phyloP scores from a whole-genome alignment of 2,888 invertebrate species.

The Stenolophus ochropezus region DNA sequence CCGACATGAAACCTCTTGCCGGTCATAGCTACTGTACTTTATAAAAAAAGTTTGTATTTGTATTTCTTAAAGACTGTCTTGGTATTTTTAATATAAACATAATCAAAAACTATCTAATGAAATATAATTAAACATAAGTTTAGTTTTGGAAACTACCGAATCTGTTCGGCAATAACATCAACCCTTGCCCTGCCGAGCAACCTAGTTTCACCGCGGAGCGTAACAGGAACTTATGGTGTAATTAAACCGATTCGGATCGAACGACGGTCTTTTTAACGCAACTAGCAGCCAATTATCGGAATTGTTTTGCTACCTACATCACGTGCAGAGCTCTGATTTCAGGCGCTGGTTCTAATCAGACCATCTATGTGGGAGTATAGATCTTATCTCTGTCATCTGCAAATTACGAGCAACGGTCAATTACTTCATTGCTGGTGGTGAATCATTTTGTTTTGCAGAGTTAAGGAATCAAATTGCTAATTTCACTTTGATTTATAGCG shows the following conservation, averaged over 20 bases:
- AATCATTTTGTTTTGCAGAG: conserved; percentile 8
- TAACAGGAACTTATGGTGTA: conserved; percentile 49
- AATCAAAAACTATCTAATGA: too few species aligned
- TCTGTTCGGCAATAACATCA: too few species aligned
- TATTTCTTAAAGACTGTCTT: too few species aligned
- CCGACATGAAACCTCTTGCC: too few species aligned
- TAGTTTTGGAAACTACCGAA: too few species aligned
- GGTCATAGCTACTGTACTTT: too few species aligned
- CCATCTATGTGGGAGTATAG: not conserved
- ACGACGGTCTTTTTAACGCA: conserved; percentile 40
- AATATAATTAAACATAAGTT: too few species aligned
- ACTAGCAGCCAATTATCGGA: conserved; percentile 46
- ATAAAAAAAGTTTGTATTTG: too few species aligned
- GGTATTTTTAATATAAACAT: too few species aligned
- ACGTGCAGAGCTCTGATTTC: not conserved
- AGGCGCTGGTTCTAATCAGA: not conserved
- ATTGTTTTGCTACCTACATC: conserved; percentile 51
- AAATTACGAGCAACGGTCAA: conserved; percentile 8
- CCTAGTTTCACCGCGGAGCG: conserved; percentile 3
- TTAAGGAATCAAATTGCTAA: too few species aligned
- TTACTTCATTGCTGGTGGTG: conserved; percentile 8
- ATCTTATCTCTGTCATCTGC: conserved; percentile 13
- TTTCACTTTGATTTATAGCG: too few species aligned
- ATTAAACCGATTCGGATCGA: conserved; percentile 47
- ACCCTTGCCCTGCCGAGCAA: not conserved